Percentiles rank a stretch among this genome's conserved stretches.
Evolutionary conservation across 2,888 invertebrate species (phyloP).

Genomic region (Galerucella calmariensis): DNA sequence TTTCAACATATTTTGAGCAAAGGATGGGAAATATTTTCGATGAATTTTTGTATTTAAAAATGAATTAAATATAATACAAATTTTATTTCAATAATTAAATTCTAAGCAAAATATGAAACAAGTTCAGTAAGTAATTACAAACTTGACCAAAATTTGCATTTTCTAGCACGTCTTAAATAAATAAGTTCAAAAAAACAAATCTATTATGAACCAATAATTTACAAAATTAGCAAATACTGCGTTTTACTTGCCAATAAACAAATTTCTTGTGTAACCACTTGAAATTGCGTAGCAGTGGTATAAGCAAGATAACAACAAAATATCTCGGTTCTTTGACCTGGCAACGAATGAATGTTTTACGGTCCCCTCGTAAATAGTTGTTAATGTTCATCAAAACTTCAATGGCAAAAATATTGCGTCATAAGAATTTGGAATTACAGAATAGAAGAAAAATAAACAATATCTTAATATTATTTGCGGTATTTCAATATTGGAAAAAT

Average conservation of each 20-base stretch:
- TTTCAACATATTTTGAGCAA: too few relatives aligned
- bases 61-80: too few relatives aligned
- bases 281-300: not conserved
- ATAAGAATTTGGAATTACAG: conserved; percentile 16
- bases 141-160: too few relatives aligned
- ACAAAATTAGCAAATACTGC: not conserved
- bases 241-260: conserved; percentile 1
- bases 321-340: conserved; percentile 3
- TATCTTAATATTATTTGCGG: not conserved
- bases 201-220: not conserved
- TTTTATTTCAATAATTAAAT: too few relatives aligned
- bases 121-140: too few relatives aligned
- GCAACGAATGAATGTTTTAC: not conserved
- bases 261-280: conserved; percentile 1
- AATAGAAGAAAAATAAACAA: conserved; percentile 12
- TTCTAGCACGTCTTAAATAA: too few relatives aligned
- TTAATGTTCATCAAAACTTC: conserved; percentile 11
- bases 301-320: not conserved
- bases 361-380: not conserved
- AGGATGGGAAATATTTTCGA: too few relatives aligned
- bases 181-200: not conserved
- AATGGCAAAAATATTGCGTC: conserved; percentile 19
- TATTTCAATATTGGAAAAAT: not conserved
- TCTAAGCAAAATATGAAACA: too few relatives aligned
- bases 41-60: too few relatives aligned